These are phyloP conservation scores for Nysson spinosus DNA, from an alignment of 2,888 invertebrate genomes.

Conservation along the genomic window DNA sequence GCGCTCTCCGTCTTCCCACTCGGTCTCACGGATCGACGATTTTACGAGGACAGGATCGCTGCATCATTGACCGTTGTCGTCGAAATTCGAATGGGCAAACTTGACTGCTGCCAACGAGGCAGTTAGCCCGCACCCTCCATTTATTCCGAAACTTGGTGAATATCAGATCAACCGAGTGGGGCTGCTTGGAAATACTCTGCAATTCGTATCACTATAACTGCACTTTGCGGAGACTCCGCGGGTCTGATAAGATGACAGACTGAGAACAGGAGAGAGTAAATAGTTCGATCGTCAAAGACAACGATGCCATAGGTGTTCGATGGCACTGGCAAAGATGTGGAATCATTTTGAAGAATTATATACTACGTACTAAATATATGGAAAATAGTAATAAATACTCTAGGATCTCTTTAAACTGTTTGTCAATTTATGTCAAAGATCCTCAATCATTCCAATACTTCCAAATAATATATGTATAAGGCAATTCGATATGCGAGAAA, in stretches of 20 bases:
- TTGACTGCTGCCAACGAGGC: constrained; percentile 41
- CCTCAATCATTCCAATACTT: no score
- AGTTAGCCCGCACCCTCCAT: constrained; percentile 40
- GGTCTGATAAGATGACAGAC: constrained; percentile 45
- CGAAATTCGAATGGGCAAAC: constrained; percentile 56
- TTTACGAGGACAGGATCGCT: constrained; percentile 51
- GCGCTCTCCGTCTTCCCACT: constrained; percentile 24
- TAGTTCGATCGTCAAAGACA: constrained; percentile 18
- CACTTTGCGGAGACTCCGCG: constrained; percentile 40
- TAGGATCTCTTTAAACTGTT: no score
- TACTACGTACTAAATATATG: no score
- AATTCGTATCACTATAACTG: constrained; percentile 46
- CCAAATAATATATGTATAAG: no score
- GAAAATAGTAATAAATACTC: no score
- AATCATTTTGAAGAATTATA: neutral
- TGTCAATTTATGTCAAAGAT: no score
- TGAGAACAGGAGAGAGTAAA: constrained; percentile 11
- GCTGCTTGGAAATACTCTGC: constrained; percentile 40
- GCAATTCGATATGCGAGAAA: no score
- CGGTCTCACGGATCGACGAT: constrained; percentile 42
- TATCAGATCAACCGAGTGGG: constrained; percentile 58
- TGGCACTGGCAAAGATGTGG: neutral
- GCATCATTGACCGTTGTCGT: constrained; percentile 52
- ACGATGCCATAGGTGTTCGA: constrained; percentile 8
- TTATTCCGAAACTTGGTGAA: constrained; percentile 59